Evolutionary conservation across 2,113 vertebrate species (phyloP).

Genomic region (Papio anubis): DNA sequence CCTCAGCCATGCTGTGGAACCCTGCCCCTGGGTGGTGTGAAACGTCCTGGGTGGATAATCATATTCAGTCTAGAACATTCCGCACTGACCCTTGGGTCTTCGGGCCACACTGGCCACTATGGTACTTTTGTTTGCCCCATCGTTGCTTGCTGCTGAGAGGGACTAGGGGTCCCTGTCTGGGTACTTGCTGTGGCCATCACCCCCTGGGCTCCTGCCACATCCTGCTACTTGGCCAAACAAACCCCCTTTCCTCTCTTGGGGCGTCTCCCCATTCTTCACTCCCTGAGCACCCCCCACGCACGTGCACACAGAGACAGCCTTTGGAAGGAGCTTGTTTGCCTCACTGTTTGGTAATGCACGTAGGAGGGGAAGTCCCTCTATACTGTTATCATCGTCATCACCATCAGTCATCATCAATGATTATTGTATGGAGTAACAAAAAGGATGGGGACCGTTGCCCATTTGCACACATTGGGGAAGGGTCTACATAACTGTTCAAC

Average conservation of each 20-base stretch:
- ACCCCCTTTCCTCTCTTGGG: neutral
- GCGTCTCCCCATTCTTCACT: fast-evolving
- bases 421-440: neutral
- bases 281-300: fast-evolving
- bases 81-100: fast-evolving
- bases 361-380: neutral
- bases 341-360: fast-evolving
- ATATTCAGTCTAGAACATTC: neutral
- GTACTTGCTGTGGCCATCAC: neutral
- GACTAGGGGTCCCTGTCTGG: neutral
- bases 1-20: neutral
- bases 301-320: neutral
- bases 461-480: no score
- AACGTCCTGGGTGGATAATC: fast-evolving
- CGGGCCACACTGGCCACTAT: fast-evolving
- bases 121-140: neutral
- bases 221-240: neutral
- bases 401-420: fast-evolving
- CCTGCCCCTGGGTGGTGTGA: neutral
- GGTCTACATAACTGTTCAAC: fast-evolving
- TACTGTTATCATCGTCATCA: fast-evolving
- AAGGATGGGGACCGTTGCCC: neutral
- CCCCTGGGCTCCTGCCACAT: neutral
- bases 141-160: fast-evolving
- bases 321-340: no score